phyloP scores from a whole-genome alignment of 1,140 invertebrate species.

The Nomia melanderi region DNA sequence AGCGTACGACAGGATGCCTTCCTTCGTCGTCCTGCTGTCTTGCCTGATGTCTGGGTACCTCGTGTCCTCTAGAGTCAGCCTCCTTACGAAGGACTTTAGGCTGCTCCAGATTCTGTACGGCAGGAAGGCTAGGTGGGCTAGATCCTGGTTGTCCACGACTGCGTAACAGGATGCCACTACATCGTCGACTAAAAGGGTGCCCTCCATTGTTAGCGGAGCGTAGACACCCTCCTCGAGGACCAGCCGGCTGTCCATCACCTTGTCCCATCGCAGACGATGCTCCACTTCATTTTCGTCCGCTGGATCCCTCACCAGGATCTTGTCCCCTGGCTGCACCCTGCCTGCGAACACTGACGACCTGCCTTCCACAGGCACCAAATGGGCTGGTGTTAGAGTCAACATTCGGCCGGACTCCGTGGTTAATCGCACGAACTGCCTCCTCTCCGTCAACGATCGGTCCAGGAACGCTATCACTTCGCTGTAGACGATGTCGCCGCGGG shows the following conservation, averaged over 20 bases:
- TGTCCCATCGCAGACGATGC: conserved; percentile 80
- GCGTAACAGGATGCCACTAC: conserved; percentile 97
- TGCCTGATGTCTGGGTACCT: conserved; percentile 40
- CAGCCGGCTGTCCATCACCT: conserved; percentile 83
- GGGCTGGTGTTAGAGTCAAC: conserved; percentile 91
- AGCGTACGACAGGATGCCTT: conserved; percentile 94
- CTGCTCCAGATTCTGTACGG: conserved; percentile 86
- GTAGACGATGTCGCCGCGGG: conserved; percentile 84
- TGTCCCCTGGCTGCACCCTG: conserved; percentile 81
- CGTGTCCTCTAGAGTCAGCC: conserved; percentile 27
- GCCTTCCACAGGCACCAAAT: conserved; percentile 85
- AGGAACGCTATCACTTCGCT: conserved; percentile 95
- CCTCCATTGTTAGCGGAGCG: conserved; percentile 93
- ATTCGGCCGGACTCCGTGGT: conserved; percentile 85
- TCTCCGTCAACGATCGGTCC: conserved; percentile 87
- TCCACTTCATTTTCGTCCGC: conserved; percentile 69
- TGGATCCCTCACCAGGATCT: conserved; percentile 78
- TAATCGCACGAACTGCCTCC: conserved; percentile 87
- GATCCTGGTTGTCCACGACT: conserved; percentile 91
- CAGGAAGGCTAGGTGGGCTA: conserved; percentile 90
- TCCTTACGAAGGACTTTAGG: conserved; percentile 70
- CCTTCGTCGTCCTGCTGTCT: conserved; percentile 33
- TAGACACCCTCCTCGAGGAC: conserved; percentile 88
- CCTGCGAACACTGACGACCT: conserved; percentile 83
- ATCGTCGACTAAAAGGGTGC: conserved; percentile 94